Conservation (phyloP, 2,888 invertebrate genomes). For the Ryuthela nishihirai region DNA sequence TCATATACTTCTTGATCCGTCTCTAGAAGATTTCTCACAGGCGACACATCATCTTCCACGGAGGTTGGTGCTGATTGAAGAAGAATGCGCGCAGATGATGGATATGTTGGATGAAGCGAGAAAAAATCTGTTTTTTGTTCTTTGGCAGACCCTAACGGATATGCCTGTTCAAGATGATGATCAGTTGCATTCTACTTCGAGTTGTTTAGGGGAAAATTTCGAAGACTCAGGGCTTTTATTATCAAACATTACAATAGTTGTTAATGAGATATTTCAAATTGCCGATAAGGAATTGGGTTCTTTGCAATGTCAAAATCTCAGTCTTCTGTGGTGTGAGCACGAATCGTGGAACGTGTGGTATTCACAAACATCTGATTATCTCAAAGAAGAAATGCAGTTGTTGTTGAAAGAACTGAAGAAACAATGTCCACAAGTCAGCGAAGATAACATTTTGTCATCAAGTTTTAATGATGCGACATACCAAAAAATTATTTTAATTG, state of each 20-base stretch:
- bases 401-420: conserved; percentile 17
- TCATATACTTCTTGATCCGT: neutral
- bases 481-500: conserved; percentile 3
- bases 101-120: conserved; percentile 13
- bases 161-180: conserved; percentile 21
- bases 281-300: conserved; percentile 11
- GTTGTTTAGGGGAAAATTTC: conserved; percentile 3
- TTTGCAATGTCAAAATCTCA: conserved; percentile 1
- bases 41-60: neutral
- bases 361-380: neutral
- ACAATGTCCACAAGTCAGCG: conserved; percentile 17
- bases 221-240: neutral
- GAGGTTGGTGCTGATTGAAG: neutral
- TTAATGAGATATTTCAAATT: conserved; percentile 2
- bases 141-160: conserved; percentile 15
- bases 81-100: neutral
- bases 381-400: conserved; percentile 1
- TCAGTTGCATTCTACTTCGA: too few species aligned
- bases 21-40: neutral
- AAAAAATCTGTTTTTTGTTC: conserved; percentile 1
- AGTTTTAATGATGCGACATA: neutral
- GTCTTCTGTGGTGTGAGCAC: conserved; percentile 5
- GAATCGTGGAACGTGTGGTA: conserved; percentile 1
- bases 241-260: conserved; percentile 3
- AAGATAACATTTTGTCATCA: conserved; percentile 6